A percentile compares a stretch with the other conserved stretches of the same genome.
phyloP scores from a whole-genome alignment of 2,888 invertebrate genomes.

The Drosophila kambysellisi region DNA sequence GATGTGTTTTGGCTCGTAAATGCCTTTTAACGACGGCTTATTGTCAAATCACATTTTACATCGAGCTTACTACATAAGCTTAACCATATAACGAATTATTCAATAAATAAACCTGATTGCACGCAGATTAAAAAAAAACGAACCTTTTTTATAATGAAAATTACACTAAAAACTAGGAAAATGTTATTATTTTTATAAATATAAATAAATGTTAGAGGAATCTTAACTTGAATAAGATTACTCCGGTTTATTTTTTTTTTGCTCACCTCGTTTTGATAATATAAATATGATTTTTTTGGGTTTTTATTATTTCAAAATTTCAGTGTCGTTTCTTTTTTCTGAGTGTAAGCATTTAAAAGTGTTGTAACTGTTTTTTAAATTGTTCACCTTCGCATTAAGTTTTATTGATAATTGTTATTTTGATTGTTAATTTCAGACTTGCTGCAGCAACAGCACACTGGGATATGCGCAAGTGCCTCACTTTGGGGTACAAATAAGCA shows the following conservation, averaged over 20 bases:
- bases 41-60: background rate
- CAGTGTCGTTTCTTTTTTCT: background rate
- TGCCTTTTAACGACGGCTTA: background rate
- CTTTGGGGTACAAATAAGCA: constrained; percentile 24
- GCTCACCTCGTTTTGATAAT: background rate
- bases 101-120: background rate
- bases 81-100: background rate
- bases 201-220: background rate
- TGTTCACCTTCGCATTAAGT: background rate
- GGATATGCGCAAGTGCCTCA: constrained; percentile 11
- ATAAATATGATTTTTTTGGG: too few relatives aligned
- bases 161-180: background rate
- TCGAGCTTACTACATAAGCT: background rate
- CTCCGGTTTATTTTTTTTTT: background rate
- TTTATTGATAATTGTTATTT: constrained; percentile 17
- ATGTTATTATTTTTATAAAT: background rate
- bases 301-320: background rate
- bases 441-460: constrained; percentile 13
- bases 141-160: background rate
- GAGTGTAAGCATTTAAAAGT: background rate
- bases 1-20: background rate
- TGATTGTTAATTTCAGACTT: background rate
- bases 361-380: background rate
- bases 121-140: background rate
- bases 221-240: background rate